A percentile compares a stretch with the other conserved stretches of the same genome.
These are phyloP conservation scores for Oenanthe melanoleuca DNA, from an alignment of 2,113 vertebrate species.

Conservation along the genomic window DNA sequence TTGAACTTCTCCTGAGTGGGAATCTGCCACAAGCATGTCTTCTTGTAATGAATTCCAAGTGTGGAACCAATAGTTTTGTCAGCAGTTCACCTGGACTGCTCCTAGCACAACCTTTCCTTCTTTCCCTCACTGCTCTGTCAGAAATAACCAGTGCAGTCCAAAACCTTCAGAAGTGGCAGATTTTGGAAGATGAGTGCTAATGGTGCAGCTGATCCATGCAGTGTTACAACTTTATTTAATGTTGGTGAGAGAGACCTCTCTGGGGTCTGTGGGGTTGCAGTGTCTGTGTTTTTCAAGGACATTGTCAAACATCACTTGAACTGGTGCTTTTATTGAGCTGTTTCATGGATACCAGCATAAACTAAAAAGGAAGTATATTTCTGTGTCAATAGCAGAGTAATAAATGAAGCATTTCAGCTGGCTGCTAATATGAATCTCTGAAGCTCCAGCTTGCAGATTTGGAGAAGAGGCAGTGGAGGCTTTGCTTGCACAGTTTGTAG, in stretches of 20 bases:
- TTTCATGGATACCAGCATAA: background rate
- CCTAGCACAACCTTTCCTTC: background rate
- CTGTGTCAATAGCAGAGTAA: background rate
- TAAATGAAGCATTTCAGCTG: background rate
- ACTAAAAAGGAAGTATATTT: background rate
- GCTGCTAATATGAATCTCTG: background rate
- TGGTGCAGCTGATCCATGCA: background rate
- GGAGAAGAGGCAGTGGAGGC: background rate
- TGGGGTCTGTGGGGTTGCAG: background rate
- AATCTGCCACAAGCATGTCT: background rate
- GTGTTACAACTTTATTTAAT: background rate
- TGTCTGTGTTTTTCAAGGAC: background rate
- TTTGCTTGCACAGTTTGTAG: background rate
- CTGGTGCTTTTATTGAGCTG: slow-evolving; percentile 3
- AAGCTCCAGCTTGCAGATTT: background rate
- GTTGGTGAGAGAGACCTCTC: background rate
- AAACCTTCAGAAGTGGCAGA: background rate
- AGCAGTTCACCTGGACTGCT: background rate
- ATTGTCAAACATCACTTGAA: background rate
- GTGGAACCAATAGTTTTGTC: background rate
- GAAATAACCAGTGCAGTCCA: background rate
- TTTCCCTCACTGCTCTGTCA: background rate
- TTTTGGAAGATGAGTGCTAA: background rate
- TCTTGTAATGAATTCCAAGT: background rate
- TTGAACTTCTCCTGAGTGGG: background rate